phyloP scores from a whole-genome alignment of 2,113 vertebrate genomes.

The Piprites chloris region DNA sequence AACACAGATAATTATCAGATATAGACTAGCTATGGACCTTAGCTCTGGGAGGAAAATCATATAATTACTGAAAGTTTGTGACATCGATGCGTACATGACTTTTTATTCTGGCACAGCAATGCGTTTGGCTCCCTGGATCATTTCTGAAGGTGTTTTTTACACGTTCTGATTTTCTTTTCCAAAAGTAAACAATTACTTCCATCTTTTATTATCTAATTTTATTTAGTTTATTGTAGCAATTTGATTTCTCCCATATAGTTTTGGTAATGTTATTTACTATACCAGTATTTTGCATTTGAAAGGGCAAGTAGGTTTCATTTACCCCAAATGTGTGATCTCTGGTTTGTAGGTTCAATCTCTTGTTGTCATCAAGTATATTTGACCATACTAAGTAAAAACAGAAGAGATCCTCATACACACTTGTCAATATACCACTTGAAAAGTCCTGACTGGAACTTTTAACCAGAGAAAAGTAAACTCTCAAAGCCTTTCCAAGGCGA shows the following conservation, averaged over 20 bases:
- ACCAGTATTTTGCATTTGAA: neutral
- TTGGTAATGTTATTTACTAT: neutral
- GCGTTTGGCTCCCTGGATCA: neutral
- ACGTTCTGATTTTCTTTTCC: accelerated
- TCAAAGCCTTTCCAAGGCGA: neutral
- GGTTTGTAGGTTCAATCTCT: neutral
- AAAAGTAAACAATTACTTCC: neutral
- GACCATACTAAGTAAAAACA: neutral
- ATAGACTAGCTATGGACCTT: neutral
- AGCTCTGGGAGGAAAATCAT: neutral
- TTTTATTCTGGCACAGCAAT: neutral
- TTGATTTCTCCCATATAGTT: neutral
- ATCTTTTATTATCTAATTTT: neutral
- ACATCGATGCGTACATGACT: neutral
- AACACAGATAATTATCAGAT: neutral
- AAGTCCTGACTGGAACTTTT: neutral
- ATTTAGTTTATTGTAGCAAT: neutral
- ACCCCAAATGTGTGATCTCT: neutral
- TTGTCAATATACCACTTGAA: neutral
- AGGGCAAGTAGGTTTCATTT: neutral
- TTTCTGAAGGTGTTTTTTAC: neutral
- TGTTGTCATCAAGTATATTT: neutral
- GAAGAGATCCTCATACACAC: neutral
- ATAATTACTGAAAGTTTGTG: neutral
- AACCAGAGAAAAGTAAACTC: neutral